Base-by-base conservation (phyloP, 2,888 invertebrate species). In the Polietes domitor region DNA sequence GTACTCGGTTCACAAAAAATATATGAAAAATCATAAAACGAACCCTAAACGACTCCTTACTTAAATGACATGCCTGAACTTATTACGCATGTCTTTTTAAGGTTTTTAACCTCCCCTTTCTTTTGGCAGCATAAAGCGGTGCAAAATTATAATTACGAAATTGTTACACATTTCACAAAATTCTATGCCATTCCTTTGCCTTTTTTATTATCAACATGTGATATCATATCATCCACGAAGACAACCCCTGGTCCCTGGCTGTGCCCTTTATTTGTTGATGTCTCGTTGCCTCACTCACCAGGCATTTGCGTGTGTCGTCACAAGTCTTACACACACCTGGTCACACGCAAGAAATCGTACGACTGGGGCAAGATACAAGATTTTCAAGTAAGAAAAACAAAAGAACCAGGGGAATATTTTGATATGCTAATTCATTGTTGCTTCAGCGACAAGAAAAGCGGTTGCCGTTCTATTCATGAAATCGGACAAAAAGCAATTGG, bases 271-370 rank as follows among this genome's bases (percentile, higher is more conserved):
- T 43, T 28, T 71, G 17, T 32, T 50, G n/a, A 47, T 37, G 15
- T 7, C 24, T 21, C n/a, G 12, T 55, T 21, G n/a, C n/a, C n/a
- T n/a, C n/a, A n/a, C 65, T 71, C 50, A 10, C 50, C 12, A 78
- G 74, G 32, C 75, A 80, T 81, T 81, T 85, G 82, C 87, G 87
- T 86, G 88, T 86, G 86, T 86, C 82, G 84, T 86, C 87, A 79
- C 86, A 89, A 89, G 89, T 85, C 88, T 87, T 89, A 87, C 89
- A 89, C 90, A 89, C 90, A 90, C 90, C 90, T 90, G 90, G 90
- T 85, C 90, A 89, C 90, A 88, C 88, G 86, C 76, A 79, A 73
- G 80, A 81, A 81, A 77, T 80, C 80, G 43, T 80, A 71, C 24
- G 75, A 81, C 26, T 76, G 75, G 43, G 47, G 37, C 43, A 58